phyloP scores from a whole-genome alignment of 2,113 vertebrate species.

The Neolamprologus falcicula region DNA sequence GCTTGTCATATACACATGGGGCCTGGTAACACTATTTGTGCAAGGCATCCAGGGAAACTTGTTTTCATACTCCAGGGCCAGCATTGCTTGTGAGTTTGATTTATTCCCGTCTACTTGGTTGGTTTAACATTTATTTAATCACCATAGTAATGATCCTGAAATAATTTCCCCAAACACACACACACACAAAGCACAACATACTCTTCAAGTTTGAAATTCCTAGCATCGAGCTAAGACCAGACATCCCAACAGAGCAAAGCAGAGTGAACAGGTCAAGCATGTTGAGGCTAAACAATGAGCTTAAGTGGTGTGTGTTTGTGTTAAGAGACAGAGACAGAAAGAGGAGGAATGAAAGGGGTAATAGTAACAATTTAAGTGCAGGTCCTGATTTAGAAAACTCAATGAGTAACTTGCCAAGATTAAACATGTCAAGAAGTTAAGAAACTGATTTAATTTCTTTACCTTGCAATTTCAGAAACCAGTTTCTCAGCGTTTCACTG shows the following conservation, averaged over 20 bases:
- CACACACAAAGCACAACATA: not conserved
- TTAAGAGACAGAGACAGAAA: not conserved
- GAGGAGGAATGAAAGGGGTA: not conserved
- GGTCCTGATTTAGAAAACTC: not conserved
- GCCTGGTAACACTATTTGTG: not conserved
- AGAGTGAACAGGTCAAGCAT: constrained; percentile 36
- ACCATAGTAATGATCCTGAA: constrained; percentile 18
- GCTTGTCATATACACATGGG: not conserved
- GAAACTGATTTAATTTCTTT: not conserved
- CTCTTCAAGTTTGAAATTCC: constrained; percentile 35
- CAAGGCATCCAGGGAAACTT: not conserved
- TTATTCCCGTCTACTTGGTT: not conserved
- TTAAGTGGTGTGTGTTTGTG: not conserved
- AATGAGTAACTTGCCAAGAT: not conserved
- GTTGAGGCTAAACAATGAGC: constrained; percentile 43
- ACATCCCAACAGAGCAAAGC: constrained; percentile 39
- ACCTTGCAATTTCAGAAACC: not conserved
- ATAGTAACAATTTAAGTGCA: not conserved
- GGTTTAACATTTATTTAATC: constrained; percentile 40
- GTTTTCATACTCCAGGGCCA: constrained; percentile 12
- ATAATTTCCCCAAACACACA: constrained; percentile 17
- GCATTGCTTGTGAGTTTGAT: not conserved
- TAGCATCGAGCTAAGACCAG: constrained; percentile 41
- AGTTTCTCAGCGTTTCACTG: not conserved
- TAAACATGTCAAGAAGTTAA: not conserved